phyloP scores from a whole-genome alignment of 2,113 vertebrate species.

The Trichechus manatus region DNA sequence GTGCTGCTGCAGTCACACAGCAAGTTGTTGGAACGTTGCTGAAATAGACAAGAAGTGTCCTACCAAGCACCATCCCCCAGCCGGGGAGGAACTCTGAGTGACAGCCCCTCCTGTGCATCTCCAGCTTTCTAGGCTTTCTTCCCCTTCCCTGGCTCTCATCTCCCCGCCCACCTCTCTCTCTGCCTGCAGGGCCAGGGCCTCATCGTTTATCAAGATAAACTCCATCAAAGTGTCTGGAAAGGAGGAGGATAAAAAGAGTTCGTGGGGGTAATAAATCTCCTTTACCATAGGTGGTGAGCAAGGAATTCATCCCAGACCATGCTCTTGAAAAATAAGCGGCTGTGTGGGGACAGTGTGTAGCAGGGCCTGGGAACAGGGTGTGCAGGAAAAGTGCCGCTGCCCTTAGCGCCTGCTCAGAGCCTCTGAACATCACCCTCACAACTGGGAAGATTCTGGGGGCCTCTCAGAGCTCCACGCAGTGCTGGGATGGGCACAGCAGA shows the following conservation, averaged over 20 bases:
- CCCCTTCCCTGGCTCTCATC: background rate
- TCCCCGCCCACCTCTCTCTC: constrained; percentile 35
- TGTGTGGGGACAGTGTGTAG: background rate
- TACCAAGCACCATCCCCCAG: background rate
- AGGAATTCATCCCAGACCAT: constrained; percentile 77
- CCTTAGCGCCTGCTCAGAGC: background rate
- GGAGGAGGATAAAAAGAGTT: constrained; percentile 78
- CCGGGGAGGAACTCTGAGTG: background rate
- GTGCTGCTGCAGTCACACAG: background rate
- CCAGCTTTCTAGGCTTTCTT: background rate
- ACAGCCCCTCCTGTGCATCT: background rate
- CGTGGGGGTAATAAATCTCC: constrained; percentile 78
- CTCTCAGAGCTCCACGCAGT: background rate
- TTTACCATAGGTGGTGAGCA: constrained; percentile 80
- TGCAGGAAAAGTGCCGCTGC: background rate
- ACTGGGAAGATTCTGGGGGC: background rate
- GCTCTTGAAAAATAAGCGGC: constrained; percentile 75
- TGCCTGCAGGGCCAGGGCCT: constrained; percentile 37
- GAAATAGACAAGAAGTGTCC: background rate
- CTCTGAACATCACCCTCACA: background rate
- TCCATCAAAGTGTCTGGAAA: constrained; percentile 75
- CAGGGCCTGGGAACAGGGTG: background rate
- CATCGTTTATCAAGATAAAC: constrained; percentile 81
- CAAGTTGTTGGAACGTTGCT: background rate
- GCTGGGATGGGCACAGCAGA: background rate